Base-by-base conservation (phyloP, 2,888 invertebrate genomes). In the Acronicta aceris region DNA sequence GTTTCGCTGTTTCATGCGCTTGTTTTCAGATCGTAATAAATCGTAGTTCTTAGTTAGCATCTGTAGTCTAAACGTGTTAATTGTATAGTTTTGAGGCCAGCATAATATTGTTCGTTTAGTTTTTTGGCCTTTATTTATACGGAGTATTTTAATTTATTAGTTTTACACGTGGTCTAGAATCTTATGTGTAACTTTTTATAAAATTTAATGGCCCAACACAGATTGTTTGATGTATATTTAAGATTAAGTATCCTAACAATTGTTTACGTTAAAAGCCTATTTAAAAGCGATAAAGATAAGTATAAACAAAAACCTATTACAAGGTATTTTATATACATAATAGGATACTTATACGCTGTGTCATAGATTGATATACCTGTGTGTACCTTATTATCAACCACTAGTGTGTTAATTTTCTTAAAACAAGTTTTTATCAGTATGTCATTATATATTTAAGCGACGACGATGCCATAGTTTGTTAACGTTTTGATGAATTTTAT, bases 211-310 rank as follows among this genome's bases (percentile, higher is more conserved):
- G 21, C 10, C 15, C 12, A 54, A 49, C 30, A 54, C 36, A 17
- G n/a, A 30, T 15, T 53, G 45, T 50, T 5, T 9, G 2, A 50
- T 48, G 49, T 17, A 36, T 8, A 43, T 49, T 38, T 38, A 55
- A 36, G 1, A 68, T 13, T 38, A 54, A 47, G 21, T 47, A 45
- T n/a, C 48, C 17, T 42, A 57, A 41, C 41, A 42, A 49, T 56
- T 57, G 47, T 65, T 70, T 53, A 25, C 21, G 12, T 13, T 30
- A 43, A 52, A 49, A 55, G 43, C 21, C 33, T 41, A 56, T 74
- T 43, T 47, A 59, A 70, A 67, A 61, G 42, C 38, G 60, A 66
- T 65, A 63, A 45, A 72, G 75, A 79, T 80, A 75, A 77, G 50
- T 25, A 51, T 46, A 42, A 54, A 67, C 25, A 21, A 69, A 63